Evolutionary conservation across 2,888 invertebrate genomes (phyloP).

Genomic region (Acleris laterana): DNA sequence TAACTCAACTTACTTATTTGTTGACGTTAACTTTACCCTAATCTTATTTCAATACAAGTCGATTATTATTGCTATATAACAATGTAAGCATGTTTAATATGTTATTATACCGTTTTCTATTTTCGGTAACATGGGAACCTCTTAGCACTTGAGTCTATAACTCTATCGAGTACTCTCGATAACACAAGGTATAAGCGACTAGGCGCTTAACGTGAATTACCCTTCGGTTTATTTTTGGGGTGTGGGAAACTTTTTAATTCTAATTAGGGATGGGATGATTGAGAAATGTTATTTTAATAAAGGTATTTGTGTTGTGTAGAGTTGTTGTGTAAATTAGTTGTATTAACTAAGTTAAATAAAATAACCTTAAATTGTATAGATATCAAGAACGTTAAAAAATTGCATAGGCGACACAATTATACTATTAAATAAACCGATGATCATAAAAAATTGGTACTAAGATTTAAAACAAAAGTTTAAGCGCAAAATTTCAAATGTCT

Average conservation of each 20-base stretch:
- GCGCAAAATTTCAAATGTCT: too few relatives aligned
- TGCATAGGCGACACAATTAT: too few relatives aligned
- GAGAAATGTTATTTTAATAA: not conserved
- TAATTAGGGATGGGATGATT: slow-evolving; percentile 2
- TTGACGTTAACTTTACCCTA: too few relatives aligned
- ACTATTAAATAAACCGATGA: too few relatives aligned
- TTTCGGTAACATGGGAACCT: slow-evolving; percentile 60
- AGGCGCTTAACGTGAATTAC: slow-evolving; percentile 44
- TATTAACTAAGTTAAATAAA: too few relatives aligned
- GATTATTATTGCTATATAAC: not conserved
- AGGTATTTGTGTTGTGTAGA: not conserved
- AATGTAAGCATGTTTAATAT: slow-evolving; percentile 15
- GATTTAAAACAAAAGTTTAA: too few relatives aligned
- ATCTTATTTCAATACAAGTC: too few relatives aligned
- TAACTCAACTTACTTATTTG: too few relatives aligned
- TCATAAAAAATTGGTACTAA: too few relatives aligned
- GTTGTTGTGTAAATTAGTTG: too few relatives aligned
- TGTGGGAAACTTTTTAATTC: slow-evolving; percentile 53
- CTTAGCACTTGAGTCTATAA: slow-evolving; percentile 49
- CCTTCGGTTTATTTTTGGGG: slow-evolving; percentile 55
- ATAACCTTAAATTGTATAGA: too few relatives aligned
- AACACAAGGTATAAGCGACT: slow-evolving; percentile 41
- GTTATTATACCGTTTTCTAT: slow-evolving; percentile 45
- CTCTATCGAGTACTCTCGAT: slow-evolving; percentile 35
- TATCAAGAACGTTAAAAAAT: too few relatives aligned